A percentile compares a stretch with the other conserved stretches of the same genome.
Conservation (phyloP, 2,888 invertebrate genomes). For the Chrysina gloriosa region DNA sequence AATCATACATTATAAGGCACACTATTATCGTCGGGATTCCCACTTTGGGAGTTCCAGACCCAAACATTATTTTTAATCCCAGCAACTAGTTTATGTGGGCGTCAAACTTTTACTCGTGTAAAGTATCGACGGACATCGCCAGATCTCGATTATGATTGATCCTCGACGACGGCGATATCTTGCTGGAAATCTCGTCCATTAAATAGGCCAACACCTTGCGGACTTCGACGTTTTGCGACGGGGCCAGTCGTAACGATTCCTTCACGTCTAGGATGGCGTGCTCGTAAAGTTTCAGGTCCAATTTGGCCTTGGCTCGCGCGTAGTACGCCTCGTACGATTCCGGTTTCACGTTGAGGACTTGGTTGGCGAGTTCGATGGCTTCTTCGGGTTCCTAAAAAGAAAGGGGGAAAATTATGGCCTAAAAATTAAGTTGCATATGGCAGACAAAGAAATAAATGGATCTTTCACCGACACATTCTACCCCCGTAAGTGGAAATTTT, state of each 20-base stretch:
- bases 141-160: slow-evolving; percentile 58
- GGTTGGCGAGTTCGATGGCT: slow-evolving; percentile 88
- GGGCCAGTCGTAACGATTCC: slow-evolving; percentile 81
- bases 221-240: slow-evolving; percentile 78
- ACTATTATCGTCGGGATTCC: background rate
- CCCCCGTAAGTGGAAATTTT: no score
- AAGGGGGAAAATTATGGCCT: background rate
- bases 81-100: background rate
- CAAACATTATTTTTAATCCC: background rate
- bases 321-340: slow-evolving; percentile 94
- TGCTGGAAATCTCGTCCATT: slow-evolving; percentile 77
- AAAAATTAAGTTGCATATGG: no score
- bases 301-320: slow-evolving; percentile 87
- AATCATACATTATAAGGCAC: slow-evolving; percentile 11
- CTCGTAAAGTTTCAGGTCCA: slow-evolving; percentile 80
- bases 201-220: slow-evolving; percentile 79
- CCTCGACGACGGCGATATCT: slow-evolving; percentile 59
- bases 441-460: no score
- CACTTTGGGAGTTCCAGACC: background rate
- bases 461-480: no score
- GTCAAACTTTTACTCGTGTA: slow-evolving; percentile 58
- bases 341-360: slow-evolving; percentile 85
- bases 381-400: slow-evolving; percentile 79
- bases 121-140: slow-evolving; percentile 62
- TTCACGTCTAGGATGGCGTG: slow-evolving; percentile 84